Evolutionary conservation across 2,113 vertebrate genomes (phyloP).

Genomic region (Agapornis roseicollis): DNA sequence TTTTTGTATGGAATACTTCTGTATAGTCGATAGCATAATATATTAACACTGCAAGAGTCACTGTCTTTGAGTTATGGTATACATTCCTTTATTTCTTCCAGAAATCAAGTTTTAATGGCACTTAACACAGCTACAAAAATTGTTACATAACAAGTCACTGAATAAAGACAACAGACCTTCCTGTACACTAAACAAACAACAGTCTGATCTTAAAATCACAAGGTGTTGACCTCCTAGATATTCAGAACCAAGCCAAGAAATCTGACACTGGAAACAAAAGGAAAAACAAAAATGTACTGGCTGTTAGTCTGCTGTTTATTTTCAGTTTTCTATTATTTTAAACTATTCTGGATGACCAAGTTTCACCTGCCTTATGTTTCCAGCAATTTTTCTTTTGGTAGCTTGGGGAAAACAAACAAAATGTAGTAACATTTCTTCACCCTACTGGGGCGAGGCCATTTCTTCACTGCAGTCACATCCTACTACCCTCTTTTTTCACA

Average conservation of each 20-base stretch:
- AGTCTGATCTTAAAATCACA: not conserved
- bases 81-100: not conserved
- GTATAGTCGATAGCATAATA: not conserved
- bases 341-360: not conserved
- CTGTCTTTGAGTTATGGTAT: conserved; percentile 25
- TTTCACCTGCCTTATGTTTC: not conserved
- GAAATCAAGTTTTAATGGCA: not conserved
- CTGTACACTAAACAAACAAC: not conserved
- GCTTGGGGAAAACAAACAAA: not conserved
- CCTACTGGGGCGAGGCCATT: not conserved
- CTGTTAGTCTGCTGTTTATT: not conserved
- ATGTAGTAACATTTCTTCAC: not conserved
- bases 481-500: not conserved
- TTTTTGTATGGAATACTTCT: not conserved
- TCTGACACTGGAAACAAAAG: not conserved
- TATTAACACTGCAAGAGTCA: conserved; percentile 41
- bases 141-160: not conserved
- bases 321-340: not conserved
- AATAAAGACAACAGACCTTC: not conserved
- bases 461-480: not conserved
- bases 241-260: not conserved
- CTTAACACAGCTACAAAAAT: not conserved
- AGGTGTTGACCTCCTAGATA: not conserved
- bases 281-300: not conserved
- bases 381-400: not conserved